These are phyloP conservation scores for Platyrinchus mystaceus DNA, from an alignment of 2,797 vertebrate species.

Conservation along the genomic window DNA sequence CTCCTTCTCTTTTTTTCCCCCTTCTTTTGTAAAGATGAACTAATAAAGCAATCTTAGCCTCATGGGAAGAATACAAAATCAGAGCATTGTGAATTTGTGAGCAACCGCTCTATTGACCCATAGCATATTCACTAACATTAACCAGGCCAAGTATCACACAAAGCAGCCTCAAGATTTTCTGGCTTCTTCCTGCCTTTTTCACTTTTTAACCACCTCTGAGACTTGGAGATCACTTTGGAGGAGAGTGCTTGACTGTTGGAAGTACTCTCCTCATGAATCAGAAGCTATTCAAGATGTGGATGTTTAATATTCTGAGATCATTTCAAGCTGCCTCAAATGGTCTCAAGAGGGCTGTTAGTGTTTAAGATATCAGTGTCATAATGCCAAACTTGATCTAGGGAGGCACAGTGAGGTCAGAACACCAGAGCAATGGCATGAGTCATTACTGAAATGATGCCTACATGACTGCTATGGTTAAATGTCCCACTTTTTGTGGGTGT, in stretches of 20 bases:
- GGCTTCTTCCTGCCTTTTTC: background rate
- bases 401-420: slow-evolving; percentile 5
- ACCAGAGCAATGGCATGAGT: background rate
- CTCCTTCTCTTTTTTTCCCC: no score
- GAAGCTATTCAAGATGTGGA: background rate
- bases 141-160: slow-evolving; percentile 1
- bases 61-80: background rate
- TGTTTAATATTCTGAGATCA: slow-evolving; percentile 42
- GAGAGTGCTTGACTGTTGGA: background rate
- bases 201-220: background rate
- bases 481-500: background rate
- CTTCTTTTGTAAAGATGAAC: background rate
- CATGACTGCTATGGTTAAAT: background rate
- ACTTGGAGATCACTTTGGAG: background rate
- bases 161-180: background rate
- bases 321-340: slow-evolving; percentile 1
- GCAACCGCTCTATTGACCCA: background rate
- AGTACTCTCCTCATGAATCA: background rate
- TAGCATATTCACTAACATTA: background rate
- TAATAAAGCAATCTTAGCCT: background rate
- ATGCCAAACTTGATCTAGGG: slow-evolving; percentile 42
- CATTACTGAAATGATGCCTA: slow-evolving; percentile 33
- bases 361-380: slow-evolving; percentile 26
- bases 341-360: slow-evolving; percentile 21
- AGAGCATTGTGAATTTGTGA: background rate